Evolutionary conservation across 64 coral and sea anemone species (phyloP).

Genomic region (Pocillopora verrucosa): DNA sequence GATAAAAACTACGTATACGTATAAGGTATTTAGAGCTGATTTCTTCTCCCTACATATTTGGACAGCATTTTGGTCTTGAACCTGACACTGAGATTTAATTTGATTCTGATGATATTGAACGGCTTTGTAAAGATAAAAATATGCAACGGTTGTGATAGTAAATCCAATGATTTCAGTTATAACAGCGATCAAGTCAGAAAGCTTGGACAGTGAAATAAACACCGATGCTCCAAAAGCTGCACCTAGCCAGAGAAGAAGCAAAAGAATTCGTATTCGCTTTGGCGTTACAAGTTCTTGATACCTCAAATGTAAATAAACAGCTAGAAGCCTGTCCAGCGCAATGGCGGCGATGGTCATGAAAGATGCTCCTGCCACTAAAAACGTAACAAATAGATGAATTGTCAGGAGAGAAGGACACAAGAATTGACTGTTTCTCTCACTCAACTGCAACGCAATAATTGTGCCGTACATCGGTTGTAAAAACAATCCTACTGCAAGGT

Average conservation of each 20-base stretch:
- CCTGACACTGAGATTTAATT: conserved; percentile 35
- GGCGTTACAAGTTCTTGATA: conserved; percentile 47
- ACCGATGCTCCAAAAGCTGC: not conserved
- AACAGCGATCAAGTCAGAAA: conserved; percentile 23
- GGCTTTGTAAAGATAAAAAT: conserved; percentile 27
- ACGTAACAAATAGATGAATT: not conserved
- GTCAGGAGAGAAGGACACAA: not conserved
- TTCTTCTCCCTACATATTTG: not conserved
- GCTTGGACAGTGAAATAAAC: not conserved
- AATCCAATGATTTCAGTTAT: not conserved
- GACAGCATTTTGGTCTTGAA: not conserved
- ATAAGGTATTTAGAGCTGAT: conserved; percentile 25
- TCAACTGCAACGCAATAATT: not conserved
- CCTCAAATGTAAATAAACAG: conserved; percentile 37
- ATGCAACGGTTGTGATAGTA: conserved; percentile 6
- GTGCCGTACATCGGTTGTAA: conserved; percentile 30
- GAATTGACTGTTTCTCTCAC: not conserved
- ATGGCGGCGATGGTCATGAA: conserved; percentile 34
- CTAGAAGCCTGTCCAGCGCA: conserved; percentile 41
- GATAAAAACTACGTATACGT: conserved; percentile 3
- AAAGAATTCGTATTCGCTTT: not conserved
- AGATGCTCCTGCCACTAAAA: conserved; percentile 21
- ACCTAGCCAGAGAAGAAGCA: conserved; percentile 3
- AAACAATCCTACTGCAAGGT: conserved; percentile 37
- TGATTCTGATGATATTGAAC: conserved; percentile 38